phyloP scores from a whole-genome alignment of 2,888 invertebrate species.

The Aleiodes testaceus region DNA sequence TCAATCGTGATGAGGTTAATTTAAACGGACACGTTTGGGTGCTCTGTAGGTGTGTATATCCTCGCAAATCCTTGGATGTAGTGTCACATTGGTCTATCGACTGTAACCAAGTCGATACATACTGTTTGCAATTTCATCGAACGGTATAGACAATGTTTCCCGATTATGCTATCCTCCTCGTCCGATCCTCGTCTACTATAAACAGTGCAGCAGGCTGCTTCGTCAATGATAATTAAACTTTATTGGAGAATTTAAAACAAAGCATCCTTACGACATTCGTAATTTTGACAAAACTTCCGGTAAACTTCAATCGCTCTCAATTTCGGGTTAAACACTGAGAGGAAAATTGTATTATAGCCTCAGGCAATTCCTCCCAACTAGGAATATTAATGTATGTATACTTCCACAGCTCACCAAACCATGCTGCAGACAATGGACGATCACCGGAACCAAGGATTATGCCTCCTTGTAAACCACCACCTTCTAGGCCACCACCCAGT shows the following conservation, averaged over 20 bases:
- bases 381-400: too few relatives aligned
- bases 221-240: background rate
- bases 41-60: background rate
- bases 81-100: slow-evolving; percentile 10
- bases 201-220: slow-evolving; percentile 8
- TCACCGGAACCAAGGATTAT: slow-evolving; percentile 64
- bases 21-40: slow-evolving; percentile 41
- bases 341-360: too few relatives aligned
- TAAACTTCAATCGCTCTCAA: too few relatives aligned
- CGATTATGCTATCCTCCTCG: slow-evolving; percentile 24
- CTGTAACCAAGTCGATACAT: slow-evolving; percentile 31
- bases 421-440: slow-evolving; percentile 65
- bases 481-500: slow-evolving; percentile 68
- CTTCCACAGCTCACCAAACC: slow-evolving; percentile 58
- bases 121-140: slow-evolving; percentile 28
- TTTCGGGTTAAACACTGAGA: too few relatives aligned
- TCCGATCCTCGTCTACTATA: slow-evolving; percentile 4
- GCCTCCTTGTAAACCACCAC: slow-evolving; percentile 70
- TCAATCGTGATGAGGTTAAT: slow-evolving; percentile 51
- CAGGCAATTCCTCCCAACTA: too few relatives aligned
- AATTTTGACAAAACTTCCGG: too few relatives aligned
- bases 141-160: slow-evolving; percentile 19
- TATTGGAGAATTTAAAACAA: too few relatives aligned
- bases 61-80: slow-evolving; percentile 30
- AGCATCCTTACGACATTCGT: too few relatives aligned